Evolutionary conservation across 1,140 invertebrate species (phyloP).

Genomic region (Drosophila insularis): DNA sequence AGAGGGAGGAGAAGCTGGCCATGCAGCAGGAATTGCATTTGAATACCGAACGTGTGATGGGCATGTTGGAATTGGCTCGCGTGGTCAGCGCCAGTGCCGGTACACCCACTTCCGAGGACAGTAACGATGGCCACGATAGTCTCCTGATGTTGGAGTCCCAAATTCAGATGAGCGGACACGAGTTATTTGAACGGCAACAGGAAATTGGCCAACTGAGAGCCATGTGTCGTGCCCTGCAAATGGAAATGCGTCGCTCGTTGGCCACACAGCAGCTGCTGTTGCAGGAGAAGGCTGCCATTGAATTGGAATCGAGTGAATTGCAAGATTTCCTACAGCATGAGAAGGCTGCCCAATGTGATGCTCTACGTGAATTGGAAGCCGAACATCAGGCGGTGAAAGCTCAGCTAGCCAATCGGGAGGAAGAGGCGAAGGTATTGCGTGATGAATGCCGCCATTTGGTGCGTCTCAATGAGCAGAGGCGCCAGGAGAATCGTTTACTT

Average conservation of each 20-base stretch:
- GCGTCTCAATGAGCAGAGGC: conserved; percentile 90
- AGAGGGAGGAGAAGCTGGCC: conserved; percentile 87
- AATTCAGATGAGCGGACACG: conserved; percentile 88
- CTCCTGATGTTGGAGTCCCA: conserved; percentile 89
- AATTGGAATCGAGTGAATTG: conserved; percentile 88
- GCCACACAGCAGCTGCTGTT: conserved; percentile 86
- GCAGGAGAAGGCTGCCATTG: conserved; percentile 88
- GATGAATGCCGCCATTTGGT: conserved; percentile 91
- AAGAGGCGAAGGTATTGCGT: conserved; percentile 86
- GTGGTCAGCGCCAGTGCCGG: conserved; percentile 71
- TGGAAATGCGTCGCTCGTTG: conserved; percentile 83
- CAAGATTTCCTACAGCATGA: conserved; percentile 91
- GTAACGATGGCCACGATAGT: conserved; percentile 86
- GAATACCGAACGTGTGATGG: conserved; percentile 88
- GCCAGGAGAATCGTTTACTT: conserved; percentile 88
- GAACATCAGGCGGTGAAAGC: conserved; percentile 85
- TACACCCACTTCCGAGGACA: conserved; percentile 83
- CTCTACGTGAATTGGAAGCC: conserved; percentile 88
- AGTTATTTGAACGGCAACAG: conserved; percentile 88
- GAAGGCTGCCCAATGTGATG: conserved; percentile 88
- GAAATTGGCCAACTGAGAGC: conserved; percentile 88
- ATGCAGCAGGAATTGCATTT: conserved; percentile 88
- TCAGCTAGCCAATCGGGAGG: conserved; percentile 84
- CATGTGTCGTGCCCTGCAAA: conserved; percentile 86
- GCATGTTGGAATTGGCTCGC: conserved; percentile 85